Base-by-base conservation (phyloP, 1,140 invertebrate genomes). In the Steinernema khuongi region DNA sequence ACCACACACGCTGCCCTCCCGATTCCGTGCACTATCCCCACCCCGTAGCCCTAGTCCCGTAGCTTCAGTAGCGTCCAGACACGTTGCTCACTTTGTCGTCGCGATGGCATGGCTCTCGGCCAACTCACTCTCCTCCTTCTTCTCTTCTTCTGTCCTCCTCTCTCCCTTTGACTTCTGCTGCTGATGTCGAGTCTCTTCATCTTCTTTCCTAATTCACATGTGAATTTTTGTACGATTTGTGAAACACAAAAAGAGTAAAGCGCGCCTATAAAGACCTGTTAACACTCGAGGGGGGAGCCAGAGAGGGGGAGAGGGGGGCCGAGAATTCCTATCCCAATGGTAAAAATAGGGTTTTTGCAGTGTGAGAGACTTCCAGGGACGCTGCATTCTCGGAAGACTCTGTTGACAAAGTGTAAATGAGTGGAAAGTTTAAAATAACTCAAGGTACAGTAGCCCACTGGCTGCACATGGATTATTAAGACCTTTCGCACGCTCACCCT, bases 201-300 rank as follows among this genome's bases (percentile, higher is more conserved):
- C 14, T 60, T 60, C 50, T 60, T 60, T 60, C 50, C 50, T 26
- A 60, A 26, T 60, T 60, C 50, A 60, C 50, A 60, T 60, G 50
- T 60, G 50, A 60, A 60, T 22, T 22, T n/a, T n/a, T 60, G 50
- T 60, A 60, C 50, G 50, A 60, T 60, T 60, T 60, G 14, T 60
- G 50, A 60, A 60, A 60, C 50, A 60, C 50, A 60, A 60, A 60
- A 60, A 60, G 50, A 60, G 50, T 60, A 60, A 60, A 60, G 50
- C 50, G 50, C 50, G 50, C 50, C 50, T 60, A 60, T n/a, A n/a
- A 60, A n/a, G n/a, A n/a, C n/a, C n/a, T n/a, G n/a, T n/a, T n/a
- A n/a, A n/a, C n/a, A n/a, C n/a, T n/a, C n/a, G n/a, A n/a, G n/a
- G n/a, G n/a, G n/a, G n/a, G n/a, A n/a, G n/a, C n/a, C n/a, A n/a